Percentiles rank a stretch among this genome's conserved stretches.
These are phyloP conservation scores for Littorina saxatilis DNA, from an alignment of 1,140 invertebrate genomes.

Conservation along the genomic window DNA sequence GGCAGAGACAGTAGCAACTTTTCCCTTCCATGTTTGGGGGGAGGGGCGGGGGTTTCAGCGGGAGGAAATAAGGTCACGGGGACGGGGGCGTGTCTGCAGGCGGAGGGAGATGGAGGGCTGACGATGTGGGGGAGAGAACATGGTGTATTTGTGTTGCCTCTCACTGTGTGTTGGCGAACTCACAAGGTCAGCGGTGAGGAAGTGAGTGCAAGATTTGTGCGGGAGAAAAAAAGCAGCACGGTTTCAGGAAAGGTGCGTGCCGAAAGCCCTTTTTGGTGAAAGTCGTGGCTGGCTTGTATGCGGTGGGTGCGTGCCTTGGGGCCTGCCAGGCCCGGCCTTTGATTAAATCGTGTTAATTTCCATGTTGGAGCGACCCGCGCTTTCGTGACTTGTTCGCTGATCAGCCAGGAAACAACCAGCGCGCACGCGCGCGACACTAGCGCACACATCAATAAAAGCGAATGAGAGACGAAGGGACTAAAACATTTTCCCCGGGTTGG, in stretches of 20 bases:
- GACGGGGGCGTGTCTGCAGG: constrained; percentile 8
- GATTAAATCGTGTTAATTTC: constrained; percentile 41
- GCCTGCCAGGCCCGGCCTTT: constrained; percentile 5
- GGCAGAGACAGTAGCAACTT: neutral
- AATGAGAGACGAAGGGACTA: constrained; percentile 1
- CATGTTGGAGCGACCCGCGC: constrained; percentile 1
- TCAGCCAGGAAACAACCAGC: constrained; percentile 24
- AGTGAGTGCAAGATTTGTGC: neutral
- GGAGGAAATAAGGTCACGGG: constrained; percentile 21
- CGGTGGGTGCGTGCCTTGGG: constrained; percentile 18
- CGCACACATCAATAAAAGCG: constrained; percentile 25
- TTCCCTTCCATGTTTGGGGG: neutral
- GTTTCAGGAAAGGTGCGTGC: constrained; percentile 15
- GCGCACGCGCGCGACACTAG: constrained; percentile 19
- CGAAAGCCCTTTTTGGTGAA: constrained; percentile 2
- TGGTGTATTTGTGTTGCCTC: neutral
- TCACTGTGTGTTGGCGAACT: neutral
- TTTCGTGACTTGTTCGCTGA: constrained; percentile 31
- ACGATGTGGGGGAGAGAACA: neutral
- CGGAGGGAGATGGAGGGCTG: neutral
- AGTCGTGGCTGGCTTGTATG: constrained; percentile 24
- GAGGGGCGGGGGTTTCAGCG: neutral
- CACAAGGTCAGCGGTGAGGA: constrained; percentile 19
- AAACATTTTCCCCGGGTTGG: constrained; percentile 24
- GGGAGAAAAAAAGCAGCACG: neutral